Percentiles rank a stretch among this genome's conserved stretches.
phyloP scores from a whole-genome alignment of 1,140 invertebrate species.

The Charaxes varanes region DNA sequence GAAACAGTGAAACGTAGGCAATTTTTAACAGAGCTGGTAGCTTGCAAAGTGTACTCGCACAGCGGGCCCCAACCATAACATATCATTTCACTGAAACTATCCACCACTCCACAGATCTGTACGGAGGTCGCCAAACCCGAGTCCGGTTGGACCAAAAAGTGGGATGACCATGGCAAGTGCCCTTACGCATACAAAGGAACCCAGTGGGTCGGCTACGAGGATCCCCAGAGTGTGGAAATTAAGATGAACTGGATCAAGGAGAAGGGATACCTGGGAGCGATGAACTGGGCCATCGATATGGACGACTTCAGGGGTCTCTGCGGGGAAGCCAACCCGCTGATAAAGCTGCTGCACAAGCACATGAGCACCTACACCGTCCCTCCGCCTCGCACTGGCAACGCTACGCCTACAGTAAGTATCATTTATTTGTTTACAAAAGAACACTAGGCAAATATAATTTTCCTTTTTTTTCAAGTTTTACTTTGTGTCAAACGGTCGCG shows the following conservation, averaged over 20 bases:
- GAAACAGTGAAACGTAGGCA: too few relatives aligned
- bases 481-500: too few relatives aligned
- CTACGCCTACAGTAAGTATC: slow-evolving; percentile 79
- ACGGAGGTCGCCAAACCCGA: slow-evolving; percentile 79
- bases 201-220: slow-evolving; percentile 95
- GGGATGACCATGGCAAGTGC: slow-evolving; percentile 86
- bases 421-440: not conserved
- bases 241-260: slow-evolving; percentile 91
- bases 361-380: slow-evolving; percentile 86
- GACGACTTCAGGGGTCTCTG: slow-evolving; percentile 88
- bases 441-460: too few relatives aligned
- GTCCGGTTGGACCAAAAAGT: slow-evolving; percentile 85
- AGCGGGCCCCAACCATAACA: too few relatives aligned
- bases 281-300: slow-evolving; percentile 94
- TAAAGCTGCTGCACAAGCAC: slow-evolving; percentile 81
- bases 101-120: slow-evolving; percentile 84
- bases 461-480: too few relatives aligned
- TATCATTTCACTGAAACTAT: too few relatives aligned
- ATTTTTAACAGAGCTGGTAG: too few relatives aligned
- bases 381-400: slow-evolving; percentile 76
- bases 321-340: slow-evolving; percentile 82
- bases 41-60: too few relatives aligned
- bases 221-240: slow-evolving; percentile 84
- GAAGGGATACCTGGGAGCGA: slow-evolving; percentile 88
- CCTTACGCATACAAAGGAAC: slow-evolving; percentile 91